phyloP scores from a whole-genome alignment of 1,140 invertebrate genomes.

The Sycophila sp. region DNA sequence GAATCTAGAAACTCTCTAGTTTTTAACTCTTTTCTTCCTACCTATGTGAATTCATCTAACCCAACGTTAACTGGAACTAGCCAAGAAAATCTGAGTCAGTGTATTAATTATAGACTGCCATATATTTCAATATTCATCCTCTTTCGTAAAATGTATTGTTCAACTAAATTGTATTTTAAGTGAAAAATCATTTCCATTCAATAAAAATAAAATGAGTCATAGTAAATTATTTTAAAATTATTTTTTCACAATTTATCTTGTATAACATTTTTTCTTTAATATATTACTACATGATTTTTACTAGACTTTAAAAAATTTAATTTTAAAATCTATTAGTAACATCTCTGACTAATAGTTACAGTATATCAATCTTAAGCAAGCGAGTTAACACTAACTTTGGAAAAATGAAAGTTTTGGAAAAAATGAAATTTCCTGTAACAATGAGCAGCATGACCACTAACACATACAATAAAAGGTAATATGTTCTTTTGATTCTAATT shows the following conservation, averaged over 20 bases:
- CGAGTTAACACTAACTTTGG: not conserved
- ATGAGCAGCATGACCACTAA: conserved; percentile 30
- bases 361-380: not conserved
- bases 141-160: conserved; percentile 31
- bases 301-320: not conserved
- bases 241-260: not conserved
- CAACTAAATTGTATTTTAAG: not conserved
- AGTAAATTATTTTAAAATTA: conserved; percentile 6
- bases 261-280: conserved; percentile 1
- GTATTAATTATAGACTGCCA: conserved; percentile 51
- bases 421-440: conserved; percentile 12
- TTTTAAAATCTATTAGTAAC: not conserved
- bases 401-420: too few species aligned
- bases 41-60: conserved; percentile 23
- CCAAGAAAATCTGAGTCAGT: conserved; percentile 55
- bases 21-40: conserved; percentile 25
- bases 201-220: not conserved
- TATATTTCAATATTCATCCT: conserved; percentile 40
- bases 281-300: not conserved
- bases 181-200: too few species aligned
- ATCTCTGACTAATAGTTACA: not conserved
- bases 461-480: conserved; percentile 31
- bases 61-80: conserved; percentile 32
- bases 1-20: not conserved
- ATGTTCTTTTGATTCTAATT: conserved; percentile 3